Evolutionary conservation across 92 coral and sea anemone species (phyloP).

Genomic region (Desmophyllum pertusum): DNA sequence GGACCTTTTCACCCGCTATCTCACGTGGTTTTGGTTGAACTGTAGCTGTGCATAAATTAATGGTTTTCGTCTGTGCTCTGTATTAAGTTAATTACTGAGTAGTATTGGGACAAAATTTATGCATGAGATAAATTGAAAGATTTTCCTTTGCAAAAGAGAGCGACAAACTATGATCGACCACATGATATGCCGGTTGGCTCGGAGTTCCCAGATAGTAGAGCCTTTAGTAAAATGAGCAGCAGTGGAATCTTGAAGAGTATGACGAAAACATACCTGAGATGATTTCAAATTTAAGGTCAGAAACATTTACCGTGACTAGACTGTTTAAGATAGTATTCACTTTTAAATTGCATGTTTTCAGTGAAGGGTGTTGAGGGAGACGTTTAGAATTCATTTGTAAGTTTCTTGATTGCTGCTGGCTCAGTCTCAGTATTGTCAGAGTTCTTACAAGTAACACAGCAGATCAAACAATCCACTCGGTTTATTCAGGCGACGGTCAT

Average conservation of each 20-base stretch:
- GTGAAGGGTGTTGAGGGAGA: neutral
- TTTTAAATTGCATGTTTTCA: no score
- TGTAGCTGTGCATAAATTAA: no score
- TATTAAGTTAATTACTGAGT: no score
- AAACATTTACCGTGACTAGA: neutral
- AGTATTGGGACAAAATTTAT: no score
- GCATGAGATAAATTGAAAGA: no score
- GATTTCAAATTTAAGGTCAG: neutral
- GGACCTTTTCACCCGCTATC: no score
- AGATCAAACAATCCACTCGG: neutral
- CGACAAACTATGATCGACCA: neutral
- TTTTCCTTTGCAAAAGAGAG: neutral
- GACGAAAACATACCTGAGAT: conserved; percentile 2
- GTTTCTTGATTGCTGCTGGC: neutral
- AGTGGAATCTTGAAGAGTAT: neutral
- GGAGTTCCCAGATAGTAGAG: neutral
- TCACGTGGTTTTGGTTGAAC: no score
- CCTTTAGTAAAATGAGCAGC: neutral
- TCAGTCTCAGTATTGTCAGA: no score
- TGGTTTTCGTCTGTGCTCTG: no score
- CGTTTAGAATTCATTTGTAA: neutral
- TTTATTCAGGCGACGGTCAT: neutral
- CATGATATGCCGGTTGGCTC: neutral
- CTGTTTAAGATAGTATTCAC: neutral
- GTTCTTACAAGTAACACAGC: neutral